Evolutionary conservation across 2,888 invertebrate genomes (phyloP).

Genomic region (Acanthoscelides obtectus): DNA sequence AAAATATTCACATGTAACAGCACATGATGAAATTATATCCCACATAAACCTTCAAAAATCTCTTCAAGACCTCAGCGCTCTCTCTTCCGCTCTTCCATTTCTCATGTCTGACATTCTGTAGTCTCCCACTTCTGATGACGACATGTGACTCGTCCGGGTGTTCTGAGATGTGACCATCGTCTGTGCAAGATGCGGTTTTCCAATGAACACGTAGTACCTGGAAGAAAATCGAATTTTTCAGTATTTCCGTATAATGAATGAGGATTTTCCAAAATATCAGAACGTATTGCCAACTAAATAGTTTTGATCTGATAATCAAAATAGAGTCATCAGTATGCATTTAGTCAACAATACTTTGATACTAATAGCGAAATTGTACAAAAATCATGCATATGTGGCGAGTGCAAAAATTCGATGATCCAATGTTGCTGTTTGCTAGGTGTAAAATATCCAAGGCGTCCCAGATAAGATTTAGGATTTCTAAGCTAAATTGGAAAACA

Average conservation of each 20-base stretch:
- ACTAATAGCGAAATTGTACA: neutral
- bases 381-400: neutral
- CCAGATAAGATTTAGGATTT: too few relatives aligned
- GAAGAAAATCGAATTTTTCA: neutral
- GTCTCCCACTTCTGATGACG: constrained; percentile 23
- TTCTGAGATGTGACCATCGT: constrained; percentile 28
- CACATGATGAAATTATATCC: too few relatives aligned
- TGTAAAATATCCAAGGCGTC: too few relatives aligned
- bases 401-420: neutral
- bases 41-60: neutral
- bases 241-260: too few relatives aligned
- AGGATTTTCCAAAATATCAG: too few relatives aligned
- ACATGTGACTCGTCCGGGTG: constrained; percentile 31
- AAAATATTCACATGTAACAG: neutral
- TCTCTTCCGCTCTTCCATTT: constrained; percentile 16
- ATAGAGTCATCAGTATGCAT: neutral
- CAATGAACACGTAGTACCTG: constrained; percentile 39
- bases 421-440: too few relatives aligned
- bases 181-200: constrained; percentile 38
- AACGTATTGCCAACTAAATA: neutral
- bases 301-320: too few relatives aligned
- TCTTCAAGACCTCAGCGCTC: constrained; percentile 6
- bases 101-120: constrained; percentile 13
- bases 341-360: neutral
- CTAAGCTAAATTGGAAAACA: too few relatives aligned